Conservation (phyloP, 1,140 invertebrate species). For the Ridgeia piscesae region DNA sequence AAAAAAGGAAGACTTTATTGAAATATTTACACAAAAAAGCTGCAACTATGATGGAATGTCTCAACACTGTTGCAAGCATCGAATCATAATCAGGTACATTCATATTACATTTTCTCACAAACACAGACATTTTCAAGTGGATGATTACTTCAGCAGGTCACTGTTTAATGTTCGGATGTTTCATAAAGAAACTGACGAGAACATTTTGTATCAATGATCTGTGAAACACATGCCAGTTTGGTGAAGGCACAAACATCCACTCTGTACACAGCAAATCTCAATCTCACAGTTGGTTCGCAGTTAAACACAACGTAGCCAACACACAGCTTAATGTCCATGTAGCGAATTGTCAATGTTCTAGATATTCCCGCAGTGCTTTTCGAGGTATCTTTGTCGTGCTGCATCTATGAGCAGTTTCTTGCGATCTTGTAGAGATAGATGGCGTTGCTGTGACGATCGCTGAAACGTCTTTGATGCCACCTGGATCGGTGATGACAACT, state of each 20-base stretch:
- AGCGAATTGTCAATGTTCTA: not conserved
- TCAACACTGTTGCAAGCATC: not conserved
- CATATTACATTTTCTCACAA: not conserved
- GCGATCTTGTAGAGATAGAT: slow-evolving; percentile 70
- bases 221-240: not conserved
- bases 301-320: too few relatives aligned
- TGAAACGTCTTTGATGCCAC: slow-evolving; percentile 31
- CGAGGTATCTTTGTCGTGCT: slow-evolving; percentile 75
- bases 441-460: not conserved
- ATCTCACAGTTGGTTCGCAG: too few relatives aligned
- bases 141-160: not conserved
- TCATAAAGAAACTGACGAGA: not conserved
- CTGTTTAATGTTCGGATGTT: not conserved
- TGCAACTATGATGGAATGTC: not conserved
- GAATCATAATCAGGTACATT: not conserved
- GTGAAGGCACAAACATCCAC: not conserved
- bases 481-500: slow-evolving; percentile 33
- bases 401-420: slow-evolving; percentile 77
- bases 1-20: not conserved
- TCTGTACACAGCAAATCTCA: not conserved
- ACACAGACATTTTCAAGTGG: not conserved
- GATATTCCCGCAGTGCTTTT: slow-evolving; percentile 66
- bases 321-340: too few relatives aligned
- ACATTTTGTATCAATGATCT: not conserved
- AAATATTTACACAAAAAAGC: not conserved